Conservation (phyloP, 2,113 vertebrate species). For the Ceratotherium simum region DNA sequence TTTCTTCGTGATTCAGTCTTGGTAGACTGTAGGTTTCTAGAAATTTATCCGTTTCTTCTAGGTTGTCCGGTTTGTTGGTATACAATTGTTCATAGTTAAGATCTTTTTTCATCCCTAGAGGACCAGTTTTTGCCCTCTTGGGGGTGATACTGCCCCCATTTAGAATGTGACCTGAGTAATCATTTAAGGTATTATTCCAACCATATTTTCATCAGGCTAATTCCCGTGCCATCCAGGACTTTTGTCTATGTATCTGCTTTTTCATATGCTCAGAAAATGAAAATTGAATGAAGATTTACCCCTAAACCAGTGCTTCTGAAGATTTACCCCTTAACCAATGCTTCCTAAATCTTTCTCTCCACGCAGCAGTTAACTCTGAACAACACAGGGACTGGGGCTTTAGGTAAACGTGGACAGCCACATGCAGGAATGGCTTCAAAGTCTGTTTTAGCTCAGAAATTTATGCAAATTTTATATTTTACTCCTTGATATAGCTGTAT, state of each 20-base stretch:
- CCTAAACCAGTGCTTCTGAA: too few relatives aligned
- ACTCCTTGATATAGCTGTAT: not conserved
- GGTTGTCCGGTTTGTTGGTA: too few relatives aligned
- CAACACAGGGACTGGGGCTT: not conserved
- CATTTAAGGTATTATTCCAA: not conserved
- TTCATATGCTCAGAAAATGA: not conserved
- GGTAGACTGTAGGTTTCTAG: too few relatives aligned
- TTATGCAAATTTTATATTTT: not conserved
- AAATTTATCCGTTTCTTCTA: too few relatives aligned
- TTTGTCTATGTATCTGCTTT: not conserved
- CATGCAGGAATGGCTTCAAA: not conserved
- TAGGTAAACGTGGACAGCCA: not conserved
- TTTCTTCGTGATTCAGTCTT: too few relatives aligned
- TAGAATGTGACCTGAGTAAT: not conserved
- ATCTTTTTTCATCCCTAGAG: not conserved
- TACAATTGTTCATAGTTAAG: too few relatives aligned
- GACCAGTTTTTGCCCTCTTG: not conserved
- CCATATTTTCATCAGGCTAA: not conserved
- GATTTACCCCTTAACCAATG: not conserved
- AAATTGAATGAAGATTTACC: not conserved
- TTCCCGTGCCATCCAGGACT: not conserved
- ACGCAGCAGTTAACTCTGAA: not conserved
- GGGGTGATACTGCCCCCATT: not conserved
- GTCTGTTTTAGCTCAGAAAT: constrained; percentile 2
- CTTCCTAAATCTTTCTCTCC: not conserved